These are phyloP conservation scores for Drosophila lacertosa DNA, from an alignment of 1,140 invertebrate genomes.

Conservation along the genomic window DNA sequence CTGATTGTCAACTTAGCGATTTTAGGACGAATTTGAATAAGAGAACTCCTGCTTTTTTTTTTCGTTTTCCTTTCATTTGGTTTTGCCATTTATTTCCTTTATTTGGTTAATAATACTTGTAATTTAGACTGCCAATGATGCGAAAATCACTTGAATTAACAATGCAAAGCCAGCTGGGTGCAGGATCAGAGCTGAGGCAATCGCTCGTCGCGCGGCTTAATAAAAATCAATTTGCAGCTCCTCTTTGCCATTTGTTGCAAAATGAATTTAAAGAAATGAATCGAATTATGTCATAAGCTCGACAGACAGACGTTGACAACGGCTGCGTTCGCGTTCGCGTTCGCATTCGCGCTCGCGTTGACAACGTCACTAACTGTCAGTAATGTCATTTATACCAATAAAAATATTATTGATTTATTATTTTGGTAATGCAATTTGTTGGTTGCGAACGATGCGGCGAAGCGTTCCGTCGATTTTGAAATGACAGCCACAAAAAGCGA, in stretches of 20 bases:
- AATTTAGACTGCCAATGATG: constrained; percentile 25
- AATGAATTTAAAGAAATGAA: constrained; percentile 68
- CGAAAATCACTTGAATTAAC: constrained; percentile 62
- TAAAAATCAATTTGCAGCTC: constrained; percentile 63
- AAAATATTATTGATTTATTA: constrained; percentile 79
- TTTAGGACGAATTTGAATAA: neutral
- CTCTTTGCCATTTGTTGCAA: constrained; percentile 42
- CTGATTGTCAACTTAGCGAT: neutral
- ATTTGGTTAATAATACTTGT: constrained; percentile 28
- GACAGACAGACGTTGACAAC: constrained; percentile 31
- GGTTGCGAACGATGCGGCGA: neutral
- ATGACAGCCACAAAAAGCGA: constrained; percentile 14
- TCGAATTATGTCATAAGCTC: constrained; percentile 72
- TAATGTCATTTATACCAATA: constrained; percentile 73
- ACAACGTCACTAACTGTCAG: constrained; percentile 46
- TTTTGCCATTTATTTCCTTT: constrained; percentile 12
- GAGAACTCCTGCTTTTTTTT: neutral
- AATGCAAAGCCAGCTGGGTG: constrained; percentile 27
- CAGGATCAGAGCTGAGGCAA: neutral
- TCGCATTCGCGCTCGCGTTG: constrained; percentile 12
- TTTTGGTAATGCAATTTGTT: constrained; percentile 77
- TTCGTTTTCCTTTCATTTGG: neutral
- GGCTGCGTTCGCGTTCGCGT: constrained; percentile 15
- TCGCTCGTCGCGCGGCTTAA: constrained; percentile 20
- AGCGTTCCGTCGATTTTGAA: constrained; percentile 35